Base-by-base conservation (phyloP, 1,140 invertebrate species). In the Bombus soroeensis region DNA sequence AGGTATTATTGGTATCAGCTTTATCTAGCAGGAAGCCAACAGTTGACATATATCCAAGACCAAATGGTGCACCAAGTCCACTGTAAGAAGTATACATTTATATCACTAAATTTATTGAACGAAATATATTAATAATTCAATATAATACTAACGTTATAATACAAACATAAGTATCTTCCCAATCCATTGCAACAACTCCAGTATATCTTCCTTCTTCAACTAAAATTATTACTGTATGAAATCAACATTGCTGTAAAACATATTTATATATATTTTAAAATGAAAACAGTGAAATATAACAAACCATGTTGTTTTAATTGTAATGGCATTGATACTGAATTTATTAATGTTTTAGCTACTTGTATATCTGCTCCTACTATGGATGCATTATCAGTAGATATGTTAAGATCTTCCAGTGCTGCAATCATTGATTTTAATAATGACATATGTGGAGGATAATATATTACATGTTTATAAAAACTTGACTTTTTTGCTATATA, bases 121-220 rank as follows among this genome's bases (percentile, higher is more conserved):
- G 15, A 28, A 34, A 57, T 70, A 37, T 39, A 78, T 78, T 47
- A 47, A 53, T 47, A 47, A 53, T 72, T 59, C 39, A 74, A 83
- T 70, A 18, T 76, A 82, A 78, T 90, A 96, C 96, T 96, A 94
- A 98, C 97, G 96, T 97, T 83, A 97, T 96, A 62, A 97, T 94
- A 39, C 97, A 97, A 22, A 97, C 96, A 93, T 97, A 97, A 39
- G 96, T 95, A 92, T 97, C 97, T 91, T 96, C 94, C 82, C 95
- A 94, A 94, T 97, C 97, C 75, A 97, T 96, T 77, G 96, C 96
- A 71, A 96, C 96, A 28, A 97, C 95, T 82, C 96, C 96, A 18
- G 96, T 96, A 47, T 96, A 95, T 77, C 95, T 96, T 88, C 96
- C 95, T 88, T 93, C 94, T 87, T 94, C 89, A 34, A 89, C 93